Percentiles rank a stretch among this genome's conserved stretches.
These are phyloP conservation scores for Fragum sueziense DNA, from an alignment of 2,888 invertebrate genomes.

Conservation along the genomic window DNA sequence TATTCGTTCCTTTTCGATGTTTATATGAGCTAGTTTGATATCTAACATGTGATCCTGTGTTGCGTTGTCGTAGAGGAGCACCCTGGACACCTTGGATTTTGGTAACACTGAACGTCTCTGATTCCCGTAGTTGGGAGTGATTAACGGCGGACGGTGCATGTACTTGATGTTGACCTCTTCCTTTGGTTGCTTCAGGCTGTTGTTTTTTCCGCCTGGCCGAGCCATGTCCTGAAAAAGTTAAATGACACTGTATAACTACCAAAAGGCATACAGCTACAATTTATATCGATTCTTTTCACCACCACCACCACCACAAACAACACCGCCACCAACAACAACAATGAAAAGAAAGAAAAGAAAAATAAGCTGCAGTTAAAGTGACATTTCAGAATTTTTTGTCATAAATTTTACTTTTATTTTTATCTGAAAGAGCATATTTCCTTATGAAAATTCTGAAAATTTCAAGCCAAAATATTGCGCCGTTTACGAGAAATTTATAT, in stretches of 20 bases:
- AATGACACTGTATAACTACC: too few species aligned
- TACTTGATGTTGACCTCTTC: constrained; percentile 65
- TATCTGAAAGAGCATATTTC: too few species aligned
- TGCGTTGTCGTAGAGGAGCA: constrained; percentile 77
- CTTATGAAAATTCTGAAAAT: too few species aligned
- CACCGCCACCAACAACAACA: too few species aligned
- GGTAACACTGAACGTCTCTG: constrained; percentile 63
- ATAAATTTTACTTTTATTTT: too few species aligned
- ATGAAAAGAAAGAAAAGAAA: background rate
- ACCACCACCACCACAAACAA: too few species aligned
- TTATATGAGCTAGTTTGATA: constrained; percentile 69
- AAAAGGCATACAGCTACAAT: background rate
- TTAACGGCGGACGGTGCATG: constrained; percentile 74
- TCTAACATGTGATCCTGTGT: constrained; percentile 77
- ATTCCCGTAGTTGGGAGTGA: constrained; percentile 75
- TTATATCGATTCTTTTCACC: background rate
- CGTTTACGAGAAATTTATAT: too few species aligned
- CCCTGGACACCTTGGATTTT: constrained; percentile 74
- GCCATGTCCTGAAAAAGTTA: constrained; percentile 27
- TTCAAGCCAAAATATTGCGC: too few species aligned
- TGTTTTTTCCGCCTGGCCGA: constrained; percentile 34
- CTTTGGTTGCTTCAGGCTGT: constrained; percentile 59
- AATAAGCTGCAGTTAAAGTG: too few species aligned
- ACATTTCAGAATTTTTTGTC: too few species aligned
- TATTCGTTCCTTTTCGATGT: constrained; percentile 67